Evolutionary conservation across 2,113 vertebrate species (phyloP).

Genomic region (Polyodon spathula): DNA sequence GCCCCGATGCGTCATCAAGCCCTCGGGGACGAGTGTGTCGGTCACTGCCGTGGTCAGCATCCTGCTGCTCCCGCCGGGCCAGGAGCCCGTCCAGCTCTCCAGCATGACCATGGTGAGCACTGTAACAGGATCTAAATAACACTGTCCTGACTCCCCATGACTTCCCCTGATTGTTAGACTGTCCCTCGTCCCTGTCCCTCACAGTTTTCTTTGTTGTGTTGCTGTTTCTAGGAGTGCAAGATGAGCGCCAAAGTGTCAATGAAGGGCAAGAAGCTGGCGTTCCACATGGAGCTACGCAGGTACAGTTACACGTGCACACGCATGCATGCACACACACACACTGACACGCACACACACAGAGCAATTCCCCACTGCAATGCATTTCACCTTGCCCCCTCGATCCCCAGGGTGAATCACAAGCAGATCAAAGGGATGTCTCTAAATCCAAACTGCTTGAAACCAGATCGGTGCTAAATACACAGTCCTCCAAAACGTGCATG

Average conservation of each 20-base stretch:
- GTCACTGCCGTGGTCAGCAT: slow-evolving; percentile 73
- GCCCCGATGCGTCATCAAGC: slow-evolving; percentile 71
- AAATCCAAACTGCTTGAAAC: no score
- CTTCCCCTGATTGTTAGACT: not conserved
- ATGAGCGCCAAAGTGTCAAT: slow-evolving; percentile 77
- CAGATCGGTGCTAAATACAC: no score
- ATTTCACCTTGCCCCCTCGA: no score
- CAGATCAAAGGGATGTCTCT: no score
- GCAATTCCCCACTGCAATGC: not conserved
- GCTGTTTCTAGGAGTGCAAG: slow-evolving; percentile 61
- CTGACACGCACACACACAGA: not conserved
- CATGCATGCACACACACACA: no score
- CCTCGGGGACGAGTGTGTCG: slow-evolving; percentile 62
- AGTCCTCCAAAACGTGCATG: no score
- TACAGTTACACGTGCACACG: slow-evolving; percentile 30
- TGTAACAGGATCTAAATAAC: no score
- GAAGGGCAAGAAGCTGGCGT: slow-evolving; percentile 65
- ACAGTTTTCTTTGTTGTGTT: not conserved
- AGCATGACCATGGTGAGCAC: slow-evolving; percentile 80
- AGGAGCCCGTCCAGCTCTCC: slow-evolving; percentile 65
- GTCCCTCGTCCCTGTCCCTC: no score
- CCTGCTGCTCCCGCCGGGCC: slow-evolving; percentile 52
- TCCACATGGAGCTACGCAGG: slow-evolving; percentile 78
- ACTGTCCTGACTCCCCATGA: no score
- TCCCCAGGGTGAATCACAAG: no score